Evolutionary conservation across 2,113 vertebrate genomes (phyloP), one percentile per base, ranked within the genome.

Genomic region (Cepphus grylle): DNA sequence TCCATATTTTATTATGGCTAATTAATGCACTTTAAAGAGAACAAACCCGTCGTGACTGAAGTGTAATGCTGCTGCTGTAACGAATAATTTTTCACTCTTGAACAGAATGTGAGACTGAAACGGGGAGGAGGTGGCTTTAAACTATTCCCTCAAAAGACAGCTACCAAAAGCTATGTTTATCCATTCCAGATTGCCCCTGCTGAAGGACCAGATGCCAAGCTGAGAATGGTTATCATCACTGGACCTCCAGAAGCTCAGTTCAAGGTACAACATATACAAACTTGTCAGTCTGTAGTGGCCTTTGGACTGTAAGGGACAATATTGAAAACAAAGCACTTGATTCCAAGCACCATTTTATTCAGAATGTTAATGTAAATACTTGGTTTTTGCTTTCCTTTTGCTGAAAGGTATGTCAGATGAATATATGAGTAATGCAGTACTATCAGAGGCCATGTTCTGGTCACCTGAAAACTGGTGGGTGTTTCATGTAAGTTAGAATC

Each of bases 181-280:
- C 76, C 94, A 36, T 98, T 98, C 62, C 92, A 99, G 99, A 99
- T 99, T 52, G 99, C 99, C 53, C 99, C 99, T 89, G 99, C 99
- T 66, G 99, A 99, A 97, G 99, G 98, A 61, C 98, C 99, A 96
- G 99, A 99, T 91, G 98, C 99, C 94, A 99, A 99, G 96, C 98
- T 99, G 96, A 99, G 99, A 96, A 99, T 99, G 99, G 99, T 99
- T 96, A 99, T 99, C 93, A 99, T 99, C 61, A 98, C 98, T 36
- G 99, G 99, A 94, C 99, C 99, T 11, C 99, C 99, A 81, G 99
- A 99, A 97, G 99, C 99, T 98, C 99, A 99, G 96, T 99, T 99
- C 97, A 99, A 99, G 99, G 99, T 99, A 98, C 32, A 81, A 62
- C 11, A 65, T 67, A 23, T 5, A 38, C 73, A 86, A 79, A 47